These are phyloP conservation scores for Cephalopachus bancanus DNA, from an alignment of 2,797 vertebrate genomes.

Conservation along the genomic window DNA sequence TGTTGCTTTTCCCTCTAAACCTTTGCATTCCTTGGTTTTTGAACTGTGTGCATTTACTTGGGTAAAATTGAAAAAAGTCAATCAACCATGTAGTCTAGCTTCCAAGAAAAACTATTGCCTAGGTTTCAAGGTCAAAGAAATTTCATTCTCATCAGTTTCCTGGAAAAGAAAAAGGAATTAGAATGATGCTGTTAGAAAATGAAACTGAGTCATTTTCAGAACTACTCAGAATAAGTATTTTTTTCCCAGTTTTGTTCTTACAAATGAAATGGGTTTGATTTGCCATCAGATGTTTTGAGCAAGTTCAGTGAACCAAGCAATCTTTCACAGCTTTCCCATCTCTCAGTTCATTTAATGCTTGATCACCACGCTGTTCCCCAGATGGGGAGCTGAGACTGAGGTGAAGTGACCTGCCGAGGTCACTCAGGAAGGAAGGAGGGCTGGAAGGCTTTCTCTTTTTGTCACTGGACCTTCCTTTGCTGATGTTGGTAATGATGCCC, in stretches of 20 bases:
- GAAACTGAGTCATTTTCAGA: conserved; percentile 48
- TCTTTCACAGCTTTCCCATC: not conserved
- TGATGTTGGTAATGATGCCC: not conserved
- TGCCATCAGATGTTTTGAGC: not conserved
- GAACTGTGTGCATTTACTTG: not conserved
- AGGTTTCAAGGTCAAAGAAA: conserved; percentile 29
- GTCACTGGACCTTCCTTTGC: not conserved
- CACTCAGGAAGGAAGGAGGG: not conserved
- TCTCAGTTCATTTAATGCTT: not conserved
- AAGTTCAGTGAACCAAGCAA: not conserved
- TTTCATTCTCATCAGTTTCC: not conserved
- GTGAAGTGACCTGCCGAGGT: not conserved
- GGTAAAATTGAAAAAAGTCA: not conserved
- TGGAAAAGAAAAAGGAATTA: conserved; percentile 16
- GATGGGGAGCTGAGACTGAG: not conserved
- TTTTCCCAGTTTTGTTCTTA: not conserved
- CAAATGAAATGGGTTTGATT: not conserved
- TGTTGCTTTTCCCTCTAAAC: not conserved
- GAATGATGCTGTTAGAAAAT: not conserved
- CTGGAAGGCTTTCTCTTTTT: not conserved
- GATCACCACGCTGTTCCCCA: not conserved
- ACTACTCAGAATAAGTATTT: not conserved
- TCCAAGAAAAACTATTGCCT: not conserved
- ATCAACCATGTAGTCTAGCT: not conserved
- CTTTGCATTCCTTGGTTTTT: not conserved